Base-by-base conservation (phyloP, 2,888 invertebrate genomes). In the Sphaeridia pumilis region DNA sequence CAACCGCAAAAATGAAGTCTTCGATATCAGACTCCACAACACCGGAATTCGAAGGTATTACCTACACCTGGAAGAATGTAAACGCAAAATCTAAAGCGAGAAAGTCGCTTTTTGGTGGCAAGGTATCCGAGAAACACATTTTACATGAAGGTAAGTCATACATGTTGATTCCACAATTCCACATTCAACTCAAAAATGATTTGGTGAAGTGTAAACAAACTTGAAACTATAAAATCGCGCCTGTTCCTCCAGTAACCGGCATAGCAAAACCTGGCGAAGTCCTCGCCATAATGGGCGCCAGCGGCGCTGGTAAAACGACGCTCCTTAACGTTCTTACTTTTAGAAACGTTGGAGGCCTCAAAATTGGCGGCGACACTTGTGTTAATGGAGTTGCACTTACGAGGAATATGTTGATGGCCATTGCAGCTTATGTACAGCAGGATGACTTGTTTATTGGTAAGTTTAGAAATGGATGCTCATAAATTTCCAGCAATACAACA, bases 231-330 rank as follows among this genome's bases (percentile, higher is more conserved):
- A 26, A 20, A 27, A 49, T 45, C 12, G 35, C 12, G 14, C 14
- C 35, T 27, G 12, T 36, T 35, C 56, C 64, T 67, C 35, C 65
- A 88, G 87, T 87, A 7, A 83, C 78, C 61, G 90, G 90, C 1
- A 78, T 83, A 1, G 88, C 88, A 0, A 79, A 82, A 68, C 86
- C 89, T 0, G 89, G 89, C 0, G 88, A 90, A 69, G 71, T 90
- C 25, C 72, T 90, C 42, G 88, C 88, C 1, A 82, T 90, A 44
- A 81, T 92, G 80, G 90, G 90, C 1, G 83, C 87, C 0, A 87
- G 86, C 25, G 94, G 94, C 0, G 89, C 93, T 0, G 94, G 94
- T 2, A 95, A 95, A 74, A 93, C 94, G 0, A 94, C 93, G 0
- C 77, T 95, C 2, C 74, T 95, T 53, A 94, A 95, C 71, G 81